Conservation (phyloP, 2,888 invertebrate species). For the Zygogramma bicolorata region DNA sequence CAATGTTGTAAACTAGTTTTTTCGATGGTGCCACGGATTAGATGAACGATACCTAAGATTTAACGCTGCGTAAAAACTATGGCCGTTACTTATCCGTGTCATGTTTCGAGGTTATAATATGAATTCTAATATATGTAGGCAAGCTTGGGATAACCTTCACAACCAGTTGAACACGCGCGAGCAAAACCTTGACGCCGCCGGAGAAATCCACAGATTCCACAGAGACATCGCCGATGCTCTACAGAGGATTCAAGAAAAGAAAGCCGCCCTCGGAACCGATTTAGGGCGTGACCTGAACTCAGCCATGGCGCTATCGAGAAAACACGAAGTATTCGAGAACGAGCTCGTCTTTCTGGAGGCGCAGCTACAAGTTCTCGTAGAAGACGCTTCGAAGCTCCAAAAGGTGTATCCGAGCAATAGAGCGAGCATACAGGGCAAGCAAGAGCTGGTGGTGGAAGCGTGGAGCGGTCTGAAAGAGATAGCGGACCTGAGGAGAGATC, state of each 20-base stretch:
- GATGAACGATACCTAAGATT: too few species aligned
- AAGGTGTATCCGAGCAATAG: constrained; percentile 92
- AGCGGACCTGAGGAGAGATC: constrained; percentile 82
- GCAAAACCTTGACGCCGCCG: constrained; percentile 90
- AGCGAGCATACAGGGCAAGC: constrained; percentile 88
- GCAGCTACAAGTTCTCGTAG: constrained; percentile 89
- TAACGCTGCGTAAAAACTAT: too few species aligned
- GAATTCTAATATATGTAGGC: constrained; percentile 72
- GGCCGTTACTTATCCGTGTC: background rate
- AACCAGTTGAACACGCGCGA: constrained; percentile 89
- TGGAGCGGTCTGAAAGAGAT: constrained; percentile 90
- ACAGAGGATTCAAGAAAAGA: constrained; percentile 90
- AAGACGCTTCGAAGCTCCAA: constrained; percentile 91
- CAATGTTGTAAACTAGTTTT: too few species aligned
- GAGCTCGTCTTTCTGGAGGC: constrained; percentile 93
- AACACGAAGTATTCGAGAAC: constrained; percentile 94
- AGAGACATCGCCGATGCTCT: constrained; percentile 93
- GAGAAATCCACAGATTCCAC: constrained; percentile 97
- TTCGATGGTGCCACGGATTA: too few species aligned
- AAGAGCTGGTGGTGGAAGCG: constrained; percentile 85
- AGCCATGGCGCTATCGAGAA: constrained; percentile 83
- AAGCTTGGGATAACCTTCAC: constrained; percentile 89
- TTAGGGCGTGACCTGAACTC: constrained; percentile 86
- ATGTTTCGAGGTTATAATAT: constrained; percentile 26
- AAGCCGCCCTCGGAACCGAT: constrained; percentile 85